Conservation (phyloP, 2,113 vertebrate genomes). For the Rostratula benghalensis region DNA sequence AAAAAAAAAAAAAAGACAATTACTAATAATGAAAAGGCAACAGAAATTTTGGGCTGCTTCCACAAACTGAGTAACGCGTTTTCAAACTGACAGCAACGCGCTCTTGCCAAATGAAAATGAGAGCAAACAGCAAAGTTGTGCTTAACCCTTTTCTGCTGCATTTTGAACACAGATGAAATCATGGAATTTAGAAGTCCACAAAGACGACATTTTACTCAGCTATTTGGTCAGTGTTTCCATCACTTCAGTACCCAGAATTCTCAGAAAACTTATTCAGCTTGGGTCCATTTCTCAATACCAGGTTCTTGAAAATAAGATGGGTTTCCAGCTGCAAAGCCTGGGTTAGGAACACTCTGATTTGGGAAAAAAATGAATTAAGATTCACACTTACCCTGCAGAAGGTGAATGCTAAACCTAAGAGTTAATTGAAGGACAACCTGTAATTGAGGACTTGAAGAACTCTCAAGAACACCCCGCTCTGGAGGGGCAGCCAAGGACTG, state of each 20-base stretch:
- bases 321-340: not conserved
- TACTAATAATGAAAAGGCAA: slow-evolving; percentile 56
- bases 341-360: not conserved
- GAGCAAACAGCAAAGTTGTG: slow-evolving; percentile 36
- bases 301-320: not conserved
- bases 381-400: not conserved
- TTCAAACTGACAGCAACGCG: slow-evolving; percentile 32
- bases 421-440: not conserved
- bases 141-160: slow-evolving; percentile 49
- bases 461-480: not conserved
- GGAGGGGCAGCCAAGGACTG: not conserved
- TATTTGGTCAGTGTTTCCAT: slow-evolving; percentile 51
- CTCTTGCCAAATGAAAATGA: slow-evolving; percentile 51
- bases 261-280: slow-evolving; percentile 8
- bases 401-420: not conserved
- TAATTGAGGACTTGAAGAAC: not conserved
- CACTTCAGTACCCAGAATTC: slow-evolving; percentile 66
- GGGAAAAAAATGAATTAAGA: not conserved
- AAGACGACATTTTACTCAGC: slow-evolving; percentile 50
- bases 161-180: slow-evolving; percentile 41
- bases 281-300: not conserved
- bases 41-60: slow-evolving; percentile 35
- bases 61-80: slow-evolving; percentile 49
- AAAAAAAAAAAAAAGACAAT: slow-evolving; percentile 47
- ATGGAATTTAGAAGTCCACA: slow-evolving; percentile 40